Conservation (phyloP, 37 sponge, comb jelly and placozoan genomes). For the Hexactinellida sp. region DNA sequence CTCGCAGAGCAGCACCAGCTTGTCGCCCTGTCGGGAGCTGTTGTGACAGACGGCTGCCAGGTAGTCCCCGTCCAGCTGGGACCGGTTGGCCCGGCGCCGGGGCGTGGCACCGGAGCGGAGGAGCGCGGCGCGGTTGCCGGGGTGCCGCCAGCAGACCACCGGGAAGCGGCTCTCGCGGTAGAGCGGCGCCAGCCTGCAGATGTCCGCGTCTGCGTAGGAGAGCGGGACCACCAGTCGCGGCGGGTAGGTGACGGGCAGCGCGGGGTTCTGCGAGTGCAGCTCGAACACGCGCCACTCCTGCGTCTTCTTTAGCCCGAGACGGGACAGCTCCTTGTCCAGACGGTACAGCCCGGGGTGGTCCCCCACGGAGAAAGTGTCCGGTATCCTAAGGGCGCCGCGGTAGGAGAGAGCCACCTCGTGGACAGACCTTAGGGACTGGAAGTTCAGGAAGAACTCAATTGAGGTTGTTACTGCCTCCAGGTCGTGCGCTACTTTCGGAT, state of each 20-base stretch:
- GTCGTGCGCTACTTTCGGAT: neutral
- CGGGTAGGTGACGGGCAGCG: slow-evolving; percentile 33
- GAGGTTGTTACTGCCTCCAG: neutral
- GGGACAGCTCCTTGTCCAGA: neutral
- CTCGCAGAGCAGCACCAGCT: neutral
- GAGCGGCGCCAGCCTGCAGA: slow-evolving; percentile 37
- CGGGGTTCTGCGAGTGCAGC: neutral
- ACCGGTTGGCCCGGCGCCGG: slow-evolving; percentile 27
- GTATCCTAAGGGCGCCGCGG: neutral
- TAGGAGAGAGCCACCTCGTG: neutral
- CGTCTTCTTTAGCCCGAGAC: neutral
- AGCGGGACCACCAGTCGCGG: slow-evolving; percentile 41
- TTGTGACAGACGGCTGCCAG: neutral
- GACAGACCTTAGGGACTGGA: neutral
- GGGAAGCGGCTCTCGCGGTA: slow-evolving; percentile 65
- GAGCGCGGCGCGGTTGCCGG: slow-evolving; percentile 35
- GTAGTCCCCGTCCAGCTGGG: neutral
- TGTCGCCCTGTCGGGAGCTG: neutral
- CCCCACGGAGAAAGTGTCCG: neutral
- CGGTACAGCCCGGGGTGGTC: neutral
- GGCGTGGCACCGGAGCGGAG: slow-evolving; percentile 50
- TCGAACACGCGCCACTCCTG: neutral
- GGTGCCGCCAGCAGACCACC: slow-evolving; percentile 49
- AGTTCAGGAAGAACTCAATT: slow-evolving; percentile 3
- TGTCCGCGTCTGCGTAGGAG: slow-evolving; percentile 46